A percentile compares a stretch with the other conserved stretches of the same genome.
These are phyloP conservation scores for Illadopsis cleaveri DNA, from an alignment of 2,113 vertebrate species.

Conservation along the genomic window DNA sequence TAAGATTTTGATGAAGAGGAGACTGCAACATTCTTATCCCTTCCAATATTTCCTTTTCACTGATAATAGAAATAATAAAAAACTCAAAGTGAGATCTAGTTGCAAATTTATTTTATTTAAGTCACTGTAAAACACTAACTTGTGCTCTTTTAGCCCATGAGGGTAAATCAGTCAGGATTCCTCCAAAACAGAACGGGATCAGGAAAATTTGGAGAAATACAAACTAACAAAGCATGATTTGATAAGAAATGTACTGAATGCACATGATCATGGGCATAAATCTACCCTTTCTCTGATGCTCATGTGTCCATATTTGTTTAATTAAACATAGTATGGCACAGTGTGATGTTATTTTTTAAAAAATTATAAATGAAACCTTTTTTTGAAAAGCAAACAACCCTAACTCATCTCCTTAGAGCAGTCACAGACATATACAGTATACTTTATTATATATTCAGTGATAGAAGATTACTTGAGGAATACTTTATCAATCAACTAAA, in stretches of 20 bases:
- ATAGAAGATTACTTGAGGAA: neutral
- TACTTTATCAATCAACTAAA: neutral
- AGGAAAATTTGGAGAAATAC: neutral
- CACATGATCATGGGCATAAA: neutral
- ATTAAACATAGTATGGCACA: neutral
- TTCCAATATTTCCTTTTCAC: neutral
- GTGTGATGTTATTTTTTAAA: neutral
- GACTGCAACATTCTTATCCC: neutral
- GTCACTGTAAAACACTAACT: neutral
- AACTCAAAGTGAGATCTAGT: neutral
- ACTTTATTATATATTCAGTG: neutral
- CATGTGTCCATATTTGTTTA: neutral
- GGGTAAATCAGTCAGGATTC: neutral
- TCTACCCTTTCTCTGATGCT: neutral
- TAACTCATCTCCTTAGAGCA: neutral
- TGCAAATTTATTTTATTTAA: neutral
- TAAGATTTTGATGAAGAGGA: neutral
- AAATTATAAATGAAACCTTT: rapidly evolving
- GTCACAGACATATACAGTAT: neutral
- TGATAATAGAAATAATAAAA: neutral
- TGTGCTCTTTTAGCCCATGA: neutral
- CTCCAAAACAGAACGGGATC: neutral
- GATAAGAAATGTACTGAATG: neutral
- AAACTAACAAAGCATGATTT: neutral
- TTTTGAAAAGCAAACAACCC: neutral